Base-by-base conservation (phyloP, 2,888 invertebrate genomes). In the Nipponacmea schrenckii region DNA sequence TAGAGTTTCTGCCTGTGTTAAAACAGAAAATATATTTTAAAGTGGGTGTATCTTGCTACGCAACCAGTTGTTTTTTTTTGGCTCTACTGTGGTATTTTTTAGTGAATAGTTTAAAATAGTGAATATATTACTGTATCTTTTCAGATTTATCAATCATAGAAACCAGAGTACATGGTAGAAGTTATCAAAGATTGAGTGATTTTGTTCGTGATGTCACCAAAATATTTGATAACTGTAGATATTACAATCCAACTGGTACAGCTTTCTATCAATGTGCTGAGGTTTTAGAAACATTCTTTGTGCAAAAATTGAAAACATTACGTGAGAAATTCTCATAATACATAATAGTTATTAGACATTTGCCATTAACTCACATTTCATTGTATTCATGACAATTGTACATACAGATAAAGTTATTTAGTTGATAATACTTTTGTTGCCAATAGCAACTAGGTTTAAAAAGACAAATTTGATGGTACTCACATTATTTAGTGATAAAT, bases 211-310 rank as follows among this genome's bases (percentile, higher is more conserved):
- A 98, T 89, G 96, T 98, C 93, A 97, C 96, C 77, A 96, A 96
- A 90, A 96, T 99, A 87, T 98, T 98, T 90, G 97, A 98, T 91
- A 99, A 99, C 90, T 98, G 98, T 91, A 94, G 98, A 80, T 96
- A 96, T 88, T 98, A 97, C 91, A 98, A 98, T 90, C 95, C 96
- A 74, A 94, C 95, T 87, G 96, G 96, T 89, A 96, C 97, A 24
- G 95, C 96, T 76, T 97, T 97, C 90, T 97, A 95, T 91, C 94
- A 96, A 86, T 97, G 97, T 91, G 98, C 98, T 27, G 97, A 97
- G 89, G 94, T 95, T 70, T 91, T 98, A 77, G 98, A 98, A 91
- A 94, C 95, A 74, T 97, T 94, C 90, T 98, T 98, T 81, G 86
- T 85, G 62, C 86, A 87, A 77, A 84, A 84, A 76, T 77, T 88